Evolutionary conservation across 2,888 invertebrate genomes (phyloP).

Genomic region (Chalcis sispes): DNA sequence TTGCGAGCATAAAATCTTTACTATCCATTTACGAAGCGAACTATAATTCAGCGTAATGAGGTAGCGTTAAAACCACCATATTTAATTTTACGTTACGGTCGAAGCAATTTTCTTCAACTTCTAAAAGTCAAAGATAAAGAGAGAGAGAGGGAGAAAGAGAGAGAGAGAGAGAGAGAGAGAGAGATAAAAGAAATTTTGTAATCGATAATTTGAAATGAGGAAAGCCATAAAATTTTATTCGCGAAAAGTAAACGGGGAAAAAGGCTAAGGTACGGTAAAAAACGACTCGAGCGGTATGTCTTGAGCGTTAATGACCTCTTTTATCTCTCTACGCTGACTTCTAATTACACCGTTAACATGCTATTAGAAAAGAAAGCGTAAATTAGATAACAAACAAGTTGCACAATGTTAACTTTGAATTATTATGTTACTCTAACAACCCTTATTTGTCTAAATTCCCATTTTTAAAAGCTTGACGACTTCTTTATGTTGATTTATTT

Average conservation of each 20-base stretch:
- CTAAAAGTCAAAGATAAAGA: too few relatives aligned
- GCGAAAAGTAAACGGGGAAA: neutral
- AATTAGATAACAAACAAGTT: constrained; percentile 6
- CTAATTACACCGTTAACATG: constrained; percentile 39
- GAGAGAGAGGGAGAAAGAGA: neutral
- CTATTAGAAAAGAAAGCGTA: constrained; percentile 22
- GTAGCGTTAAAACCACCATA: too few relatives aligned
- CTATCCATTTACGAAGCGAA: too few relatives aligned
- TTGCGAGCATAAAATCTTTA: too few relatives aligned
- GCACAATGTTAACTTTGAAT: constrained; percentile 7
- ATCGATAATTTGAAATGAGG: neutral
- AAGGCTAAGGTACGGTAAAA: constrained; percentile 2
- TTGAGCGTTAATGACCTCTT: constrained; percentile 35
- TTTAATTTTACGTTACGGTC: too few relatives aligned
- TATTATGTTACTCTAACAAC: neutral
- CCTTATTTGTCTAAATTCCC: too few relatives aligned
- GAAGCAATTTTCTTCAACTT: too few relatives aligned
- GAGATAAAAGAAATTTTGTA: neutral
- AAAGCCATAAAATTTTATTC: constrained; percentile 4
- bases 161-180: neutral
- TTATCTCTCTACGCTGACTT: constrained; percentile 25
- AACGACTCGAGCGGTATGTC: constrained; percentile 4
- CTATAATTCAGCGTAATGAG: too few relatives aligned
- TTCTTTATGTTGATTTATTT: too few relatives aligned
- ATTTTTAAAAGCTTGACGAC: too few relatives aligned